phyloP scores from a whole-genome alignment of 2,113 vertebrate genomes.

The Podarcis muralis region DNA sequence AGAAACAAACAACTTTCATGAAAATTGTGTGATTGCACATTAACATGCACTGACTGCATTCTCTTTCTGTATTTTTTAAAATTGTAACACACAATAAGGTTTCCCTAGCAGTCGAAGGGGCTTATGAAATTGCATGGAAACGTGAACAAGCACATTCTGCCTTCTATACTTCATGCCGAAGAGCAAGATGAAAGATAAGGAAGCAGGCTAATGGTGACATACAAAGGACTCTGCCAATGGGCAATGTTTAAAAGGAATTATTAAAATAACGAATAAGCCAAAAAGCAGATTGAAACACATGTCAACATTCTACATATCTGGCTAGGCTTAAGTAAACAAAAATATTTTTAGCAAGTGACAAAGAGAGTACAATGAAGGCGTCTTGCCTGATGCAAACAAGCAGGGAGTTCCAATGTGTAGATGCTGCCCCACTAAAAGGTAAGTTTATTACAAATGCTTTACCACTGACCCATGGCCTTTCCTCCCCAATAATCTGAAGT shows the following conservation, averaged over 20 bases:
- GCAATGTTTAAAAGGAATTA: not conserved
- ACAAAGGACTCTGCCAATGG: not conserved
- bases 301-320: too few species aligned
- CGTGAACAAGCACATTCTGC: not conserved
- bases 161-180: not conserved
- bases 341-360: too few species aligned
- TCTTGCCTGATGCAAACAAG: too few species aligned
- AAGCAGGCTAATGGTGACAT: not conserved
- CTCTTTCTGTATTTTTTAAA: not conserved
- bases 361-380: too few species aligned
- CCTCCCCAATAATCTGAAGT: not conserved
- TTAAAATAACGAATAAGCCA: too few species aligned
- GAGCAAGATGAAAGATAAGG: not conserved
- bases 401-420: too few species aligned
- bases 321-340: too few species aligned
- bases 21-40: not conserved
- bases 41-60: not conserved
- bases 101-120: not conserved
- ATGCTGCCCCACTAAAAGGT: too few species aligned
- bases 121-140: not conserved
- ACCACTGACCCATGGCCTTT: too few species aligned
- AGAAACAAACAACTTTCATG: not conserved
- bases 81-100: not conserved
- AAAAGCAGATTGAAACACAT: too few species aligned
- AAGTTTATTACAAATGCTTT: too few species aligned